Evolutionary conservation across 2,888 invertebrate species (phyloP).

Genomic region (Nephrocerus scutellatus): DNA sequence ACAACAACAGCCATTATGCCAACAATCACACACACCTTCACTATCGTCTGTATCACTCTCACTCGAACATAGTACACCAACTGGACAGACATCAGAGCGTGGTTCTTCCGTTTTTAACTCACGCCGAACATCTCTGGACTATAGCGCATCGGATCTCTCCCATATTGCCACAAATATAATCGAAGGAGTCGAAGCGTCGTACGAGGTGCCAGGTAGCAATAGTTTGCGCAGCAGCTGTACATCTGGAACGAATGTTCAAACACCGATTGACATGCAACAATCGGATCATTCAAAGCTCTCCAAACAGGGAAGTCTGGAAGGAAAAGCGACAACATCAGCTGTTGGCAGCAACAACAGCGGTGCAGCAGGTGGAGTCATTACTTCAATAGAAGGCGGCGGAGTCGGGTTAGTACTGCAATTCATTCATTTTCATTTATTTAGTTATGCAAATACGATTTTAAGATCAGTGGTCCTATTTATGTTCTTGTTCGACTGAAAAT

Average conservation of each 20-base stretch:
- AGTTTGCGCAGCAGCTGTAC: not conserved
- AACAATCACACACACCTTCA: constrained; percentile 10
- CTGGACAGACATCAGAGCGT: constrained; percentile 34
- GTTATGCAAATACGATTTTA: too few relatives aligned
- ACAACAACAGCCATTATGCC: constrained; percentile 13
- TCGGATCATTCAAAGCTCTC: constrained; percentile 29
- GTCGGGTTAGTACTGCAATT: too few relatives aligned
- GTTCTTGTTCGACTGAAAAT: too few relatives aligned
- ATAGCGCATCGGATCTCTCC: constrained; percentile 38
- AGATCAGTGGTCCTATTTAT: too few relatives aligned
- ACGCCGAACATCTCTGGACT: constrained; percentile 43
- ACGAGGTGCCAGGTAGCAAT: constrained; percentile 14
- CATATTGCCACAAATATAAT: constrained; percentile 33
- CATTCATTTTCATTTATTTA: too few relatives aligned
- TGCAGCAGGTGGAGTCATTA: constrained; percentile 8
- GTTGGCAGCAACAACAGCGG: not conserved
- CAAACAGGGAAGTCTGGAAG: constrained; percentile 40
- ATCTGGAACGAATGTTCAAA: constrained; percentile 24
- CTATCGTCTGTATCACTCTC: constrained; percentile 25
- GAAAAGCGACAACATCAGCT: constrained; percentile 22
- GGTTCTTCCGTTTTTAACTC: constrained; percentile 45
- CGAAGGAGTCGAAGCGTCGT: constrained; percentile 28
- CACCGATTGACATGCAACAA: constrained; percentile 22
- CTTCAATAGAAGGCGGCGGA: too few relatives aligned
- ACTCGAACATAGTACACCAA: constrained; percentile 37